phyloP scores from a whole-genome alignment of 1,140 invertebrate species.

The Ruditapes philippinarum region DNA sequence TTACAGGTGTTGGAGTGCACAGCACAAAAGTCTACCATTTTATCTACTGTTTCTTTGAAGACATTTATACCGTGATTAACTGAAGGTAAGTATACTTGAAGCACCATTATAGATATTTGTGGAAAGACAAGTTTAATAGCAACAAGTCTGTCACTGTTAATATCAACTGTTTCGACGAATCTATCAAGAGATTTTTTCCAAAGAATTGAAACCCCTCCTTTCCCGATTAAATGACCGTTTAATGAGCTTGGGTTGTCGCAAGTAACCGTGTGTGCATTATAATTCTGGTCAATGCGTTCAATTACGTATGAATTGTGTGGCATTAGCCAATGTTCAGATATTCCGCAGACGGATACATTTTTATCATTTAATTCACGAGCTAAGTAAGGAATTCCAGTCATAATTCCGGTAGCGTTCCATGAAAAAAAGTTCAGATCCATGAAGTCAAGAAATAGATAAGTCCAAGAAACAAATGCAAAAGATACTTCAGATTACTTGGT shows the following conservation, averaged over 20 bases:
- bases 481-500: background rate
- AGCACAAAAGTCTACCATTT: too few relatives aligned
- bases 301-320: background rate
- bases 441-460: too few relatives aligned
- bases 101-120: too few relatives aligned
- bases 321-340: background rate
- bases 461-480: too few relatives aligned
- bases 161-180: background rate
- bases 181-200: background rate
- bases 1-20: too few relatives aligned
- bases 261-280: too few relatives aligned
- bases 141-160: background rate
- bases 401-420: background rate
- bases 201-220: background rate
- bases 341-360: background rate
- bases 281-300: background rate
- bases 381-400: background rate
- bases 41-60: too few relatives aligned
- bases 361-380: background rate
- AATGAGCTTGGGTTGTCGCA: background rate
- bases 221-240: background rate
- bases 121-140: constrained; percentile 18
- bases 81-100: too few relatives aligned
- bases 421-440: background rate
- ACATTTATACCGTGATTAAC: too few relatives aligned